These are phyloP conservation scores for Cygnus atratus DNA, from an alignment of 2,113 vertebrate genomes.

Conservation along the genomic window DNA sequence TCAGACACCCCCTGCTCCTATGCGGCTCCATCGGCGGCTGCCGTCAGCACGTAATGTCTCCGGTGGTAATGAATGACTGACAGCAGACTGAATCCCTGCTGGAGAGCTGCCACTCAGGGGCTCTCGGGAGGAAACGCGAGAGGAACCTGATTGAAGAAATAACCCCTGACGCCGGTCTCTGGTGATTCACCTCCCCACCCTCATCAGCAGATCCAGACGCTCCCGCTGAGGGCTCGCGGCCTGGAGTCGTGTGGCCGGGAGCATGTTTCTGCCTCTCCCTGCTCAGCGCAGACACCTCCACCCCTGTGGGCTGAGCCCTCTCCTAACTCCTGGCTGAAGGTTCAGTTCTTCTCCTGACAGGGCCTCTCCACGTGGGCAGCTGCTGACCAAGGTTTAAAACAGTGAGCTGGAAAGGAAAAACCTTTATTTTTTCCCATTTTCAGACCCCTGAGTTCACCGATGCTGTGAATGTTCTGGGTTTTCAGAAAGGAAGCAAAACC, in stretches of 20 bases:
- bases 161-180: background rate
- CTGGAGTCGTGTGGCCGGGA: rapidly evolving
- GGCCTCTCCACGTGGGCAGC: background rate
- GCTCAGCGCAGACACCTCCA: background rate
- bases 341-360: background rate
- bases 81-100: background rate
- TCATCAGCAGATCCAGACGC: background rate
- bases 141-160: conserved; percentile 15
- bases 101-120: conserved; percentile 17
- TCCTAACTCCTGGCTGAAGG: background rate
- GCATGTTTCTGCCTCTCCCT: background rate
- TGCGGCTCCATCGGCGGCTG: rapidly evolving
- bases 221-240: background rate
- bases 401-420: background rate
- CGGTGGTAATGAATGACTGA: background rate
- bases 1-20: background rate
- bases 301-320: background rate
- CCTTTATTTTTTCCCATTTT: background rate
- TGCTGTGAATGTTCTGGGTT: background rate
- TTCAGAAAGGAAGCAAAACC: background rate
- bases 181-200: background rate
- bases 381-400: background rate
- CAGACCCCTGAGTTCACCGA: background rate
- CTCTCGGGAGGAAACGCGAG: rapidly evolving
- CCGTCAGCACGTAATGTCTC: background rate